These are phyloP conservation scores for Microctenopoma lineatum DNA, from an alignment of 2,797 vertebrate species.

Conservation along the genomic window DNA sequence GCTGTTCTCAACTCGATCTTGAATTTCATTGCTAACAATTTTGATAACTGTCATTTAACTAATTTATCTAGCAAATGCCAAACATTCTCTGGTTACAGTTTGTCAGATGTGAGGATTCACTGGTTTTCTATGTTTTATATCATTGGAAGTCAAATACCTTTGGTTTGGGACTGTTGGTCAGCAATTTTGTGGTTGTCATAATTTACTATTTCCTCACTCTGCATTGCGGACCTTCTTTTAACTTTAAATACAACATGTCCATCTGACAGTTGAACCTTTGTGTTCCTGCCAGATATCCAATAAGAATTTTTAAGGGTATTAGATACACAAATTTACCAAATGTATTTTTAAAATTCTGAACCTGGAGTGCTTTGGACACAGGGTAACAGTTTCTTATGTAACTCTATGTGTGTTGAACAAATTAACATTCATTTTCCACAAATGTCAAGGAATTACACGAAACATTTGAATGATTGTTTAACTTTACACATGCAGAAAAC, in stretches of 20 bases:
- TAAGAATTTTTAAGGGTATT: background rate
- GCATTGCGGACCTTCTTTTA: background rate
- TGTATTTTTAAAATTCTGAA: too few relatives aligned
- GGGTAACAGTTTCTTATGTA: too few relatives aligned
- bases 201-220: background rate
- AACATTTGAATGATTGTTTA: constrained; percentile 7
- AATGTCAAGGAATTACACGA: too few relatives aligned
- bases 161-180: background rate
- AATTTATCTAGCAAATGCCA: background rate
- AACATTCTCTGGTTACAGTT: background rate
- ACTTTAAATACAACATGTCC: background rate
- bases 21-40: constrained; percentile 7
- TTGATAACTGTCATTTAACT: background rate
- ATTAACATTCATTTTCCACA: too few relatives aligned
- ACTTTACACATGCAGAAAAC: constrained; percentile 11
- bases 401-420: too few relatives aligned
- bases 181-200: background rate
- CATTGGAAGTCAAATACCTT: constrained; percentile 8
- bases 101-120: background rate
- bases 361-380: too few relatives aligned
- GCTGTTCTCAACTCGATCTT: constrained; percentile 1
- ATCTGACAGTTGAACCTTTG: background rate
- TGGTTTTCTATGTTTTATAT: background rate
- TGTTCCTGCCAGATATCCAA: background rate
- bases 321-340: too few relatives aligned